These are phyloP conservation scores for Lerema accius DNA, from an alignment of 1,140 invertebrate species.

Conservation along the genomic window DNA sequence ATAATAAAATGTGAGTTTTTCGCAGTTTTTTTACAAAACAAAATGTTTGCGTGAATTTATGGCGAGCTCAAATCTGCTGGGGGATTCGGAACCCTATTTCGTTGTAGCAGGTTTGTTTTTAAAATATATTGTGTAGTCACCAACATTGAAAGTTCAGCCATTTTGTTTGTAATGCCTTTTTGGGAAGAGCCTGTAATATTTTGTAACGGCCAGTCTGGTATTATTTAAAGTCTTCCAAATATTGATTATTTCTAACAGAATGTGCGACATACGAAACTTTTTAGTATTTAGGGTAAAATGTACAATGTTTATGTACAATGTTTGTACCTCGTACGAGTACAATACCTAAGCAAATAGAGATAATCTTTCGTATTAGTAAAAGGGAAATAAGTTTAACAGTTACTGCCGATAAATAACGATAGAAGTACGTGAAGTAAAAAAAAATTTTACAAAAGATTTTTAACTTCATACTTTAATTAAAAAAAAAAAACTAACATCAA, in stretches of 20 bases:
- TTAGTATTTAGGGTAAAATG: too few relatives aligned
- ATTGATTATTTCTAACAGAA: not conserved
- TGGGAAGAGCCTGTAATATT: conserved; percentile 7
- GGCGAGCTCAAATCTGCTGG: conserved; percentile 23
- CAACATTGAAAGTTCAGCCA: conserved; percentile 3
- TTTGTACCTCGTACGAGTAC: too few relatives aligned
- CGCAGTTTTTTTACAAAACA: conserved; percentile 40
- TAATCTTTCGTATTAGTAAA: too few relatives aligned
- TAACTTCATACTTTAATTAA: too few relatives aligned
- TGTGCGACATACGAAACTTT: not conserved
- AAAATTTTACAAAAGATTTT: too few relatives aligned
- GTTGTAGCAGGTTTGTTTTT: not conserved
- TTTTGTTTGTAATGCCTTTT: conserved; percentile 18
- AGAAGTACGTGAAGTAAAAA: too few relatives aligned
- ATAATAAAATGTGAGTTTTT: conserved; percentile 46
- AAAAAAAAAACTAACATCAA: too few relatives aligned
- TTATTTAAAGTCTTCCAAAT: not conserved
- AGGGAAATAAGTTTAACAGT: too few relatives aligned
- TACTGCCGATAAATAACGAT: too few relatives aligned
- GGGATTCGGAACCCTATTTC: not conserved
- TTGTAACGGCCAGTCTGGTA: not conserved
- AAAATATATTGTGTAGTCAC: not conserved
- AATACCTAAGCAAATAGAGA: too few relatives aligned
- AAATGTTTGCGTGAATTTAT: conserved; percentile 45
- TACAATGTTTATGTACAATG: too few relatives aligned